Conservation (phyloP, 2,888 invertebrate species). For the Biston betularia region DNA sequence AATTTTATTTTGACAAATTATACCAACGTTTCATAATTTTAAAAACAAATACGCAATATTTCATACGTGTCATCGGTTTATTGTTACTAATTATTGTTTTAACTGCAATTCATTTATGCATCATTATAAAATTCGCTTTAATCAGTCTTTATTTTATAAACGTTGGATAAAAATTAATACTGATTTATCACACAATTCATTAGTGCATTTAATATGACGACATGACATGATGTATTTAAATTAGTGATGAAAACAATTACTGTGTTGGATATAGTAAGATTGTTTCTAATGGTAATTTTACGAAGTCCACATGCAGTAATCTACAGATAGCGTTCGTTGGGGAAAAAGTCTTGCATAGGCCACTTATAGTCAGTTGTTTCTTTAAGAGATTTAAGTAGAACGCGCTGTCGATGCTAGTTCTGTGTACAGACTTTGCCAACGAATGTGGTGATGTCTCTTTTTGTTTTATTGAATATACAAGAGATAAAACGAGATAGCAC, state of each 20-base stretch:
- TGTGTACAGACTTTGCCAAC: too few relatives aligned
- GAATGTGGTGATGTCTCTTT: too few relatives aligned
- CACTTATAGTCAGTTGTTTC: too few relatives aligned
- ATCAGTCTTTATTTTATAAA: constrained; percentile 72
- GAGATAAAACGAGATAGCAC: too few relatives aligned
- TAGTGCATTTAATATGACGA: constrained; percentile 19
- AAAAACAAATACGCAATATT: neutral
- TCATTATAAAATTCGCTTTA: constrained; percentile 78
- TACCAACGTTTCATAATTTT: neutral
- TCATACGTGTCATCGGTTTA: constrained; percentile 21
- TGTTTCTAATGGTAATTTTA: neutral
- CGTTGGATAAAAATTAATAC: constrained; percentile 26
- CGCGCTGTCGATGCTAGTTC: too few relatives aligned
- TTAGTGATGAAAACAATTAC: constrained; percentile 1
- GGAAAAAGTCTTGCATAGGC: neutral
- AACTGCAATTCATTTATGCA: constrained; percentile 53
- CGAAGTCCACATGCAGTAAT: too few relatives aligned
- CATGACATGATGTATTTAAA: constrained; percentile 1
- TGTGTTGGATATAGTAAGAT: neutral
- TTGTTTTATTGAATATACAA: too few relatives aligned
- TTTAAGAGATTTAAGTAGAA: too few relatives aligned
- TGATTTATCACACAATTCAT: constrained; percentile 32
- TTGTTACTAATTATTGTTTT: constrained; percentile 51
- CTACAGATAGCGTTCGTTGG: too few relatives aligned
- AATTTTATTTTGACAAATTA: neutral